Evolutionary conservation across 2,113 vertebrate genomes (phyloP).

Genomic region (Progne subis): DNA sequence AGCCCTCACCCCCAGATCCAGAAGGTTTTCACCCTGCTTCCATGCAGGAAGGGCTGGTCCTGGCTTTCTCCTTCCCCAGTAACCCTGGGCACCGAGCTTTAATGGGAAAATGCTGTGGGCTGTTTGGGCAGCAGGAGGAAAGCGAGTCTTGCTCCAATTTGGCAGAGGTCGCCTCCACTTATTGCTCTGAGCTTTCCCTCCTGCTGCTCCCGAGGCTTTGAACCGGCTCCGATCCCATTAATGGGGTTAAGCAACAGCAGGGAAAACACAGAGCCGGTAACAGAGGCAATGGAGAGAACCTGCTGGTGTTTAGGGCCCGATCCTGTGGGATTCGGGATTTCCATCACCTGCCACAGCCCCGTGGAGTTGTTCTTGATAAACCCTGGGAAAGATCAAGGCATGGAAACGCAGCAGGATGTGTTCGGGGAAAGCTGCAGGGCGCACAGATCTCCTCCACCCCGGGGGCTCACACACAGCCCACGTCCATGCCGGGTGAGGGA

Average conservation of each 20-base stretch:
- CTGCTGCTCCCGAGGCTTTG: slow-evolving; percentile 40
- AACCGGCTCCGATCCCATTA: background rate
- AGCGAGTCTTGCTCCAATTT: slow-evolving; percentile 15
- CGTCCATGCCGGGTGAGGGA: accelerated
- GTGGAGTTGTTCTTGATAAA: accelerated
- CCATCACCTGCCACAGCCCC: background rate
- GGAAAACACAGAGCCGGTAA: background rate
- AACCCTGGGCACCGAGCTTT: background rate
- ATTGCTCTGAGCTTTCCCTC: slow-evolving; percentile 25
- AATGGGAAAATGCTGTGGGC: slow-evolving; percentile 17
- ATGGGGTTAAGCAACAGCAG: background rate
- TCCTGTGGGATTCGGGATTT: background rate
- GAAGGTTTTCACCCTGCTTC: background rate
- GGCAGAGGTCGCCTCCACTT: background rate
- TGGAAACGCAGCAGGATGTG: background rate
- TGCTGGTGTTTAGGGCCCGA: background rate
- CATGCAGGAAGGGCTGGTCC: background rate
- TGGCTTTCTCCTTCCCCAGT: background rate
- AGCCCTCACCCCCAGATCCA: accelerated
- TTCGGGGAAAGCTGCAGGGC: accelerated
- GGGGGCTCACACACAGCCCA: background rate
- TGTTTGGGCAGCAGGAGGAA: background rate
- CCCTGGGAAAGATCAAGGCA: accelerated
- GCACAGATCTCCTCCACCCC: background rate
- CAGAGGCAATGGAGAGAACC: background rate